These are phyloP conservation scores for Melanocharis versteri DNA, from an alignment of 2,113 vertebrate species.

Conservation along the genomic window DNA sequence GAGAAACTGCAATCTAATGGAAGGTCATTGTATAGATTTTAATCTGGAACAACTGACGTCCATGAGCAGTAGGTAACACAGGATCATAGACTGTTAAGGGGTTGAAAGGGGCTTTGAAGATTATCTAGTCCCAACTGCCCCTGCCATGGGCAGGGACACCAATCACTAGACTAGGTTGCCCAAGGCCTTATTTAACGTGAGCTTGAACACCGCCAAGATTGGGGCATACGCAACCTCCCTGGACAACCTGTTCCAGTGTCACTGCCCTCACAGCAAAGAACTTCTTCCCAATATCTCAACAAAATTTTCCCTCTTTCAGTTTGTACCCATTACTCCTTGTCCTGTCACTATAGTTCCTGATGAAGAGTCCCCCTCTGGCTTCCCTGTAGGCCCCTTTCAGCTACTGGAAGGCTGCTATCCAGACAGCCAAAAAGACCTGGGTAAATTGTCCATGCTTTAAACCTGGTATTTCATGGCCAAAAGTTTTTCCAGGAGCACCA, in stretches of 20 bases:
- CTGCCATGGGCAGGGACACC: background rate
- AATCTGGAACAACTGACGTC: accelerated
- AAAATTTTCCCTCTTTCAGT: background rate
- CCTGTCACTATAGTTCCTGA: background rate
- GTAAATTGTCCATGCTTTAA: background rate
- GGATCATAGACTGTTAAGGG: background rate
- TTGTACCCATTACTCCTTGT: background rate
- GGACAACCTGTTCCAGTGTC: background rate
- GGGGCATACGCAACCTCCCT: background rate
- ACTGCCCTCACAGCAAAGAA: background rate
- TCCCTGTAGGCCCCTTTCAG: background rate
- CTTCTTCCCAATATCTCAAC: background rate
- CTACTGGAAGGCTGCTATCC: background rate
- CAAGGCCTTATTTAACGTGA: background rate
- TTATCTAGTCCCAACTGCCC: background rate
- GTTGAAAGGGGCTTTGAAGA: background rate
- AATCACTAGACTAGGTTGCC: background rate
- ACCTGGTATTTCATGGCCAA: background rate
- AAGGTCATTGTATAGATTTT: background rate
- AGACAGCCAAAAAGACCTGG: background rate
- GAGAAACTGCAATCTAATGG: background rate
- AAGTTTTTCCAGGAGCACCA: background rate
- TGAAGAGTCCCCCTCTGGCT: background rate
- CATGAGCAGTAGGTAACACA: background rate
- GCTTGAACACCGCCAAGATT: background rate